phyloP scores from a whole-genome alignment of 2,113 vertebrate genomes.

The Pelecanoides urinatrix region DNA sequence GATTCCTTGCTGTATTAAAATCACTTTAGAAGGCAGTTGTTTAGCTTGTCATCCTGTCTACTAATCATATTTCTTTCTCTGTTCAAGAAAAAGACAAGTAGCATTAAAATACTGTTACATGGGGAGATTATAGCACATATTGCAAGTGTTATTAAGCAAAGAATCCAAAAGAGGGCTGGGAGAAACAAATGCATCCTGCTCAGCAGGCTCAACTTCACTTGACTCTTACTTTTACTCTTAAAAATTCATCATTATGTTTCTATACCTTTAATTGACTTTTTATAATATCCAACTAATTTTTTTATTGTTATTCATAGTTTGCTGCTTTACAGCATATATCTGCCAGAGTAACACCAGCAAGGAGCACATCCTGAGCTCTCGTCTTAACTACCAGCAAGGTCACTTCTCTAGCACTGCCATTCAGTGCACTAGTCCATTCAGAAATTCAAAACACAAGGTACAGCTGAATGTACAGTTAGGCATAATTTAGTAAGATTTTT shows the following conservation, averaged over 20 bases:
- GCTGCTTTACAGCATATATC: not conserved
- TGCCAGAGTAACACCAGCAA: not conserved
- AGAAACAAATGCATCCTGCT: not conserved
- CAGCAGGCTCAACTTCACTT: not conserved
- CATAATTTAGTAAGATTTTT: not conserved
- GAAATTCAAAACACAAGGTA: not conserved
- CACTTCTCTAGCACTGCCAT: not conserved
- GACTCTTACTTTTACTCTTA: not conserved
- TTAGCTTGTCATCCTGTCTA: slow-evolving; percentile 40
- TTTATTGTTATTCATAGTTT: not conserved
- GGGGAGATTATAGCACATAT: not conserved
- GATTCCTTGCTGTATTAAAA: slow-evolving; percentile 49
- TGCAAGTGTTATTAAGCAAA: not conserved
- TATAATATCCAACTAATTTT: not conserved
- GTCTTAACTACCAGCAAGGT: not conserved
- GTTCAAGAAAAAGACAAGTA: slow-evolving; percentile 39
- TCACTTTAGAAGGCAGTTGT: slow-evolving; percentile 53
- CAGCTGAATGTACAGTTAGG: not conserved
- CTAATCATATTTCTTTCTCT: slow-evolving; percentile 51
- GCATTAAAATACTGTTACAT: slow-evolving; percentile 50
- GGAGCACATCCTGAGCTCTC: not conserved
- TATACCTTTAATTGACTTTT: not conserved
- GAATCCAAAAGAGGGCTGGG: not conserved
- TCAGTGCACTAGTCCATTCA: not conserved
- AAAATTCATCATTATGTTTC: not conserved